These are phyloP conservation scores for Eristalinus aeneus DNA, from an alignment of 2,888 invertebrate genomes.

Conservation along the genomic window DNA sequence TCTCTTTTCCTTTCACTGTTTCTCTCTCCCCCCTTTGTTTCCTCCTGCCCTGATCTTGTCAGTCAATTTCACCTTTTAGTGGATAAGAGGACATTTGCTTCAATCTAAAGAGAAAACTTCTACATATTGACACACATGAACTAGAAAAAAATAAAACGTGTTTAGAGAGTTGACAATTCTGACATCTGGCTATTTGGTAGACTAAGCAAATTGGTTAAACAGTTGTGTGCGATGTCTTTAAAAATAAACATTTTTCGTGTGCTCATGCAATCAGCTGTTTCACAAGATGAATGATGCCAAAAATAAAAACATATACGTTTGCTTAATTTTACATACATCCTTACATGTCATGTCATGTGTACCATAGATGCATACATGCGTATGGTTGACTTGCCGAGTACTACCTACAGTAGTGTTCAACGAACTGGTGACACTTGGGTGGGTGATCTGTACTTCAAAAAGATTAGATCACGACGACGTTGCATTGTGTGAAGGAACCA, in stretches of 20 bases:
- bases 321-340: not conserved
- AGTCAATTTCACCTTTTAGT: not conserved
- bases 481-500: not conserved
- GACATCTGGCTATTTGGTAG: not conserved
- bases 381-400: not conserved
- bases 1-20: not conserved
- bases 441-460: not conserved
- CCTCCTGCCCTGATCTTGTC: not conserved
- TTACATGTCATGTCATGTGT: not conserved
- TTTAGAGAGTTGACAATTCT: not conserved
- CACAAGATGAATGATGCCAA: conserved; percentile 2
- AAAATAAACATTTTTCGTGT: not conserved
- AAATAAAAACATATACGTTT: conserved; percentile 8
- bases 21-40: not conserved
- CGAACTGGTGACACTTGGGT: not conserved
- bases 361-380: not conserved
- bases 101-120: not conserved
- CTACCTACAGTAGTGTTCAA: not conserved
- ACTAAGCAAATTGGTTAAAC: not conserved
- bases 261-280: conserved; percentile 27
- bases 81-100: conserved; percentile 12
- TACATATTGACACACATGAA: not conserved
- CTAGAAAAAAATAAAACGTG: not conserved
- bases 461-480: not conserved
- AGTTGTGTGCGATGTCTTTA: not conserved